Evolutionary conservation across 2,888 invertebrate genomes (phyloP), one percentile per base, ranked within the genome.

Genomic region (Gari tellinella): DNA sequence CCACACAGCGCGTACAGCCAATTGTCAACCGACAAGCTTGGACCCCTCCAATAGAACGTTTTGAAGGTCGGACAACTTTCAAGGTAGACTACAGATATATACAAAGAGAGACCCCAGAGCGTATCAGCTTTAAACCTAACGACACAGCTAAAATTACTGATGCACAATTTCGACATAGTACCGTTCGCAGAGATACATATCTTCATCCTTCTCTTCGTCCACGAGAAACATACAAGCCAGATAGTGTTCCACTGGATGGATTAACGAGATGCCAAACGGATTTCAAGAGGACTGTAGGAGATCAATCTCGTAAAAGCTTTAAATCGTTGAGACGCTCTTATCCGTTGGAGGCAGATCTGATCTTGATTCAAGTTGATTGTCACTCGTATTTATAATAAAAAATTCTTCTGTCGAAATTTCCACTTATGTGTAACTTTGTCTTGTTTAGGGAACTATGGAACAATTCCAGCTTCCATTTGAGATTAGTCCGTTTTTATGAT

Each of bases 21-120:
- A 31, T 31, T 31, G 31, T 31, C 4, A 31, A 4, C 4, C 10
- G 31, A 31, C 31, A 31, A 31, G 10, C 31, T 7, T 10, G 10
- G 31, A 31, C 31, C 31, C 31, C 10, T 4, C 4, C 10, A 10
- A 31, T 4, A 31, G 31, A 10, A 31, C 31, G 78, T 38, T 92
- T 92, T 81, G 86, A 88, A 38, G 92, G 90, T 10, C 80, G 87
- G 58, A 88, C 90, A 43, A 92, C 91, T 31, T 90, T 91, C 81
- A 83, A 84, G 26, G 76, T 80, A 23, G 92, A 92, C 72, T 92
- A 82, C 78, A 67, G 72, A 37, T n/a, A n/a, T n/a, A n/a, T n/a
- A n/a, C 75, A 73, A 45, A 87, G 91, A 64, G 83, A 84, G 46
- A 83, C 83, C 57, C 80, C 81, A 1, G 81, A 81, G 19, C 81